Evolutionary conservation across 2,888 invertebrate genomes (phyloP), one percentile per base, ranked within the genome.

Genomic region (Eupsilia transversa): DNA sequence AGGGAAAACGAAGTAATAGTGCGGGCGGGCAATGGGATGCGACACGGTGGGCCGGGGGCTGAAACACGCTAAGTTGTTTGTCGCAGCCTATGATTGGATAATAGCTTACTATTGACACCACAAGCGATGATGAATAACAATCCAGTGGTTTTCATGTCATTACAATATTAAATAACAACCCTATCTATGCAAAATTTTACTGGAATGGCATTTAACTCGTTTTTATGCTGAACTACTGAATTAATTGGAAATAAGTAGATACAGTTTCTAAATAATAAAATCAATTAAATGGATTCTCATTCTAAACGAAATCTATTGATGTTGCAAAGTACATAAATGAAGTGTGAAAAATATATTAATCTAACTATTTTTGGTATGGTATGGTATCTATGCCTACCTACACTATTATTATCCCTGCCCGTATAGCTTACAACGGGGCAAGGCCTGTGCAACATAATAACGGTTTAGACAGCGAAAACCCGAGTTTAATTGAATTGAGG

Each of bases 211-310:
- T 41, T 10, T 12, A 52, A 64, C n/a, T 27, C 30, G 30, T 52
- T 41, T 43, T 41, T 30, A 23, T 65, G 20, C 17, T 30, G 23
- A 38, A 41, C 30, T 70, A 30, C 23, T 52, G 17, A 41, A n/a
- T 67, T 52, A 67, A 67, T 67, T 71, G n/a, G 2, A 70, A 66
- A 71, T 27, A 3, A n/a, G n/a, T 68, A 56, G 20, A 38, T 35
- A 52, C 17, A n/a, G 54, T 41, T 23, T 41, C 41, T 41, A n/a
- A 54, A 17, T 30, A 71, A 20, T 14, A 41, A 49, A 65, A 67
- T 20, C 33, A 43, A 67, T 54, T 54, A 60, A 41, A 7, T 66
- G 52, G n/a, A n/a, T 52, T 17, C 23, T 41, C 38, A 70, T 38
- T 70, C n/a, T 54, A 27, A 64, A 69, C 27, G 7, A 27, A 33